These are phyloP conservation scores for Encarsia formosa DNA, from an alignment of 2,888 invertebrate genomes.

Conservation along the genomic window DNA sequence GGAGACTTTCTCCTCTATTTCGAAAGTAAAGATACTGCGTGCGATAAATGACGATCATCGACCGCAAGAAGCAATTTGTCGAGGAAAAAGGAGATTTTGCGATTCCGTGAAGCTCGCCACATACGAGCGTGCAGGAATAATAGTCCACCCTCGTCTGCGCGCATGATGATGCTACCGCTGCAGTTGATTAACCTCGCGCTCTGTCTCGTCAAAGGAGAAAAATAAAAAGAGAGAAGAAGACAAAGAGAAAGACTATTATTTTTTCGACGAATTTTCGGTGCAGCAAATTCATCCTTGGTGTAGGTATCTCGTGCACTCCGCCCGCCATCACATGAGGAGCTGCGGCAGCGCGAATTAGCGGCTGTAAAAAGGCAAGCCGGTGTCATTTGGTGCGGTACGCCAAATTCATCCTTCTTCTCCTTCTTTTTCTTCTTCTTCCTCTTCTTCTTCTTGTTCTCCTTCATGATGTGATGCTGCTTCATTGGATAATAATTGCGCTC, in stretches of 20 bases:
- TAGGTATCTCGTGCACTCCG: neutral
- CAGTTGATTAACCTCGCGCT: neutral
- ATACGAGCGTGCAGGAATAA: no score
- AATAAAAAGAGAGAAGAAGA: neutral
- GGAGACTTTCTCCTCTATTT: no score
- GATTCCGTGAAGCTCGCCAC: neutral
- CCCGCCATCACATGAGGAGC: neutral
- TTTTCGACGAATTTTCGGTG: conserved; percentile 18
- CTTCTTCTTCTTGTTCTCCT: neutral
- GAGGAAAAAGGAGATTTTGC: neutral
- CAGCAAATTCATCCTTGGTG: neutral
- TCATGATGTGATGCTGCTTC: conserved; percentile 12
- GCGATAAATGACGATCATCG: no score
- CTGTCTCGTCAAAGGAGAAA: neutral
- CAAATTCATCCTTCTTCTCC: neutral
- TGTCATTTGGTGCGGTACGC: conserved; percentile 41
- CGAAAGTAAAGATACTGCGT: no score
- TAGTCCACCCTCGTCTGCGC: conserved; percentile 25
- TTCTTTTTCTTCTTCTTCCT: conserved; percentile 10
- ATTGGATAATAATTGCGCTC: conserved; percentile 23
- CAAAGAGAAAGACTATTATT: conserved; percentile 13
- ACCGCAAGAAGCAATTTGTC: neutral
- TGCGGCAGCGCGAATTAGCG: conserved; percentile 32
- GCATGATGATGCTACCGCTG: neutral
- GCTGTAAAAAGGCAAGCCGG: conserved; percentile 30